Conservation (phyloP, 2,797 vertebrate species). For the Lacerta agilis region DNA sequence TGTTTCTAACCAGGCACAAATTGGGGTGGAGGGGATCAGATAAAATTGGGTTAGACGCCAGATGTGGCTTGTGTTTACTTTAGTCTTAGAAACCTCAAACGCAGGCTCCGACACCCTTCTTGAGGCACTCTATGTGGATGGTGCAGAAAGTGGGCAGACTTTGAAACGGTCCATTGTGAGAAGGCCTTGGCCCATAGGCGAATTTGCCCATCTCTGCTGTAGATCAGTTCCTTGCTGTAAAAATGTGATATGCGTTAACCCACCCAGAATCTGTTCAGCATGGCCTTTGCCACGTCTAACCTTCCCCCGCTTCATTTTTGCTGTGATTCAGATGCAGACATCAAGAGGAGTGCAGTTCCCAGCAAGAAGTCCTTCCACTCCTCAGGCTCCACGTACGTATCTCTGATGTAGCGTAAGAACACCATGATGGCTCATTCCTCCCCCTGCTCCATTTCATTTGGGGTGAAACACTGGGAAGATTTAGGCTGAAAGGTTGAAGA, state of each 20-base stretch:
- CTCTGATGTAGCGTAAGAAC: background rate
- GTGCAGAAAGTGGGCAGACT: background rate
- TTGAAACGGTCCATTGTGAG: too few relatives aligned
- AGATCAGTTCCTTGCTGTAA: background rate
- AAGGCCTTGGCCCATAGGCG: too few relatives aligned
- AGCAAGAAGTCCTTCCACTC: constrained; percentile 84
- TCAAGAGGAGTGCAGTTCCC: constrained; percentile 81
- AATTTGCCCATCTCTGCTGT: background rate
- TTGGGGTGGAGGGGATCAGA: background rate
- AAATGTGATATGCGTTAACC: constrained; percentile 38
- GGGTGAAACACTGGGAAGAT: background rate
- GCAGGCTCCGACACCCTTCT: too few relatives aligned
- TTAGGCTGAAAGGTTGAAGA: background rate
- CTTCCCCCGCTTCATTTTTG: background rate
- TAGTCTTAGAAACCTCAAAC: background rate
- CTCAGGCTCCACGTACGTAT: constrained; percentile 89
- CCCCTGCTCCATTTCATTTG: fast-evolving
- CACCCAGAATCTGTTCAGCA: constrained; percentile 29
- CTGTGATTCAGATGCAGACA: constrained; percentile 85
- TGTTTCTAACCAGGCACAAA: background rate
- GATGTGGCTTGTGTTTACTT: background rate
- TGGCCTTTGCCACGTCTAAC: background rate
- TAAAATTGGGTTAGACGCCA: background rate
- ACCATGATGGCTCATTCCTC: too few relatives aligned
- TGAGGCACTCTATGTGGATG: background rate